phyloP scores from a whole-genome alignment of 2,888 invertebrate species.

The Minunthozetes semirufus region DNA sequence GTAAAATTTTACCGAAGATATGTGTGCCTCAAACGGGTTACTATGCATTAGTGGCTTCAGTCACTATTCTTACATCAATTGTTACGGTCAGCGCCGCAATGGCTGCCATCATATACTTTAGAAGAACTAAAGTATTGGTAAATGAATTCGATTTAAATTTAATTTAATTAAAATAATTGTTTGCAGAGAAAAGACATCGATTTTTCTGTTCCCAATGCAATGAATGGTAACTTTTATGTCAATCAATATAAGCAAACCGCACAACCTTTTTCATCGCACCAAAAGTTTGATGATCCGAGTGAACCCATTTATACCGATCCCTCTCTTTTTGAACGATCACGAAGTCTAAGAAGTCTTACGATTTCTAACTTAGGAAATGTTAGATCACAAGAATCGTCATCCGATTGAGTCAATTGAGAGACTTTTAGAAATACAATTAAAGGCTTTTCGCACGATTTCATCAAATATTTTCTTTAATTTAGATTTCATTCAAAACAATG shows the following conservation, averaged over 20 bases:
- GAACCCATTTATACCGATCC: constrained; percentile 91
- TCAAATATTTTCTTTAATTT: too few species aligned
- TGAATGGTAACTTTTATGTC: constrained; percentile 34
- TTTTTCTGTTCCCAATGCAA: neutral
- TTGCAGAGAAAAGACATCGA: constrained; percentile 7
- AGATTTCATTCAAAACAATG: too few species aligned
- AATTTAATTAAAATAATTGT: neutral
- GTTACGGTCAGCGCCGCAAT: constrained; percentile 32
- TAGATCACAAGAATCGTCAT: neutral
- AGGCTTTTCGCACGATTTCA: too few species aligned
- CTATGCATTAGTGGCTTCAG: constrained; percentile 70
- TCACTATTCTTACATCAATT: constrained; percentile 66
- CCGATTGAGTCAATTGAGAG: neutral
- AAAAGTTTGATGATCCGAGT: constrained; percentile 72
- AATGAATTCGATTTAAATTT: neutral
- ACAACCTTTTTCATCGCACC: neutral
- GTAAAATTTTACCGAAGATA: constrained; percentile 46
- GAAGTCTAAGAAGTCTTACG: constrained; percentile 52
- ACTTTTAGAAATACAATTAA: too few species aligned
- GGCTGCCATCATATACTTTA: constrained; percentile 39
- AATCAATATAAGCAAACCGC: neutral
- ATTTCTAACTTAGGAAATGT: constrained; percentile 22
- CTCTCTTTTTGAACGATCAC: constrained; percentile 75
- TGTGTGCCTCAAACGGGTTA: constrained; percentile 77
- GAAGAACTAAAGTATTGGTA: constrained; percentile 39